Conservation (phyloP, 2,113 vertebrate genomes). For the Tursiops truncatus region DNA sequence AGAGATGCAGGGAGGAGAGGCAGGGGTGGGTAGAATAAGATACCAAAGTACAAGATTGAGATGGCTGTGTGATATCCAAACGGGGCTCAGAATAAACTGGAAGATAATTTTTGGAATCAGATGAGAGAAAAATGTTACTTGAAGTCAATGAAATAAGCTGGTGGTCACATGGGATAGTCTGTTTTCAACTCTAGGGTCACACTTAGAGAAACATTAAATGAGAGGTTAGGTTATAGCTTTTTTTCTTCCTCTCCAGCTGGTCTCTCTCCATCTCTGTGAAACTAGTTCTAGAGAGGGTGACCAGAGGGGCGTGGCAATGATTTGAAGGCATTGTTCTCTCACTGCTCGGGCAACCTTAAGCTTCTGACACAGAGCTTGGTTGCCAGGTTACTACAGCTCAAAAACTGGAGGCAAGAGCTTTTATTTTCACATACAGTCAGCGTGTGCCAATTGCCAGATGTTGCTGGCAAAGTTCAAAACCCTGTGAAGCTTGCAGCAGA, state of each 20-base stretch:
- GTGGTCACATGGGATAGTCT: background rate
- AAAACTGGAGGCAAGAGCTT: background rate
- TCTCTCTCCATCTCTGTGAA: background rate
- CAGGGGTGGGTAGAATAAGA: background rate
- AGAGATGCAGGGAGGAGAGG: background rate
- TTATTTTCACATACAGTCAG: background rate
- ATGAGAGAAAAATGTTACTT: background rate
- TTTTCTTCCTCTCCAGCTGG: background rate
- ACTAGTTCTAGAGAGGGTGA: background rate
- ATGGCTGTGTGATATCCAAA: background rate
- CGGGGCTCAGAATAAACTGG: background rate
- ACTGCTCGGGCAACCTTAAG: background rate
- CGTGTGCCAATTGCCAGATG: background rate
- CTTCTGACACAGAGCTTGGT: background rate
- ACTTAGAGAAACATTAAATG: background rate
- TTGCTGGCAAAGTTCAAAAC: background rate
- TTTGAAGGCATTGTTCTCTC: background rate
- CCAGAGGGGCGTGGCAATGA: background rate
- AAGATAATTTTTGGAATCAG: background rate
- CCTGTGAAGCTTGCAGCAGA: background rate
- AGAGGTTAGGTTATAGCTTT: background rate
- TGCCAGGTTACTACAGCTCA: background rate
- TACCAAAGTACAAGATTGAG: background rate
- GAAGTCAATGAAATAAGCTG: background rate
- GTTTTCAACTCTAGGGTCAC: background rate